Evolutionary conservation across 2,888 invertebrate genomes (phyloP), one percentile per base, ranked within the genome.

Genomic region (Drosophila vallismaia): DNA sequence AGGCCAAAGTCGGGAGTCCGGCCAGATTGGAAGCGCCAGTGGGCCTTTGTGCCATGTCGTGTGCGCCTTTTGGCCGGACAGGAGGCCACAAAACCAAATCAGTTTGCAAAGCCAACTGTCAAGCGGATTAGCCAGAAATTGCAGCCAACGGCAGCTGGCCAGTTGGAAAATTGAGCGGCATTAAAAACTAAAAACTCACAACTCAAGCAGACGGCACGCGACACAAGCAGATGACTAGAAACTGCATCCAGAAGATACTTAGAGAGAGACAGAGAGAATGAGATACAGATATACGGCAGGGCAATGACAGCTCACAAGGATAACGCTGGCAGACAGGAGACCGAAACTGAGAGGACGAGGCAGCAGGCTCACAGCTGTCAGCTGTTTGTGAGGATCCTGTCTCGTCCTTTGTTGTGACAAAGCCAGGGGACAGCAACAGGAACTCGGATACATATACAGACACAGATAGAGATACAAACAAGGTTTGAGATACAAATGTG

Each of bases 341-440:
- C 70, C 67, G 14, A 55, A 12, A 36, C 51, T 52, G 14, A 69
- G 28, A 56, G 33, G 28, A 33, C 28, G 28, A 53, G 56, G 12
- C 12, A 7, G 38, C 48, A 44, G 64, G 50, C 62, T 63, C 84
- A 78, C 85, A 85, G 87, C 85, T 85, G 85, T 63, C 85, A 85
- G 85, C 85, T 85, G 85, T 88, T 84, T 60, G 56, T 48, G 71
- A 87, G 74, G 85, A 76, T 85, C 83, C 55, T 71, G 68, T 59
- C 63, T 51, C 54, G 46, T 56, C 56, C 55, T 57, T 53, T 63
- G 33, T 76, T 71, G 63, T 67, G 77, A 54, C 77, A 82, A 45
- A 56, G 54, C 48, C 62, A 42, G 49, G 33, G 49, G 53, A 31
- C 52, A 36, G 46, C 48, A 46, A 59, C 24, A 54, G 36, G 10